A percentile compares a stretch with the other conserved stretches of the same genome.
Conservation (phyloP, 1,140 invertebrate species). For the Drosophila ogumai region DNA sequence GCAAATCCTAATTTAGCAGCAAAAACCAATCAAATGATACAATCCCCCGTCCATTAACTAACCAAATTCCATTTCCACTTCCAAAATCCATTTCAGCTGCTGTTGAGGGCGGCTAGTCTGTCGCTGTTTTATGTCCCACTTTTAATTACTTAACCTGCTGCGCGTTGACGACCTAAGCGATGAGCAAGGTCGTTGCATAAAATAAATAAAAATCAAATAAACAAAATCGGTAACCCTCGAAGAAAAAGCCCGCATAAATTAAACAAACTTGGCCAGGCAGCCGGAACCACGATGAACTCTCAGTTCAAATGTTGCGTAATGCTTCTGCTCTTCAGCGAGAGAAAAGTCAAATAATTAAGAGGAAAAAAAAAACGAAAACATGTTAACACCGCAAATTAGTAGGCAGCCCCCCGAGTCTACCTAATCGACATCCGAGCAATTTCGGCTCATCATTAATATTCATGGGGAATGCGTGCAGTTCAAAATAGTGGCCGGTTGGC, state of each 20-base stretch:
- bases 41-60: constrained; percentile 46
- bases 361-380: constrained; percentile 13
- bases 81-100: constrained; percentile 19
- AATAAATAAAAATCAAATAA: constrained; percentile 80
- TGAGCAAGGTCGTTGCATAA: constrained; percentile 80
- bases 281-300: constrained; percentile 66
- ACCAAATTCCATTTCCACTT: constrained; percentile 29
- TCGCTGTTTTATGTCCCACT: constrained; percentile 21
- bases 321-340: constrained; percentile 6
- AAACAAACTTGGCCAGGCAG: constrained; percentile 50
- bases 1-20: constrained; percentile 38
- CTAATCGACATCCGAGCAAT: constrained; percentile 54
- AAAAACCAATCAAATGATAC: constrained; percentile 42
- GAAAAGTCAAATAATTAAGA: constrained; percentile 52
- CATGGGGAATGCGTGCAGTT: constrained; percentile 50
- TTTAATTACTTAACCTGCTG: constrained; percentile 59
- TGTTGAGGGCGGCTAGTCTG: constrained; percentile 50
- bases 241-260: constrained; percentile 60
- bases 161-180: constrained; percentile 58
- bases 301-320: constrained; percentile 23
- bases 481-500: constrained; percentile 10
- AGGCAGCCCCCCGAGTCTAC: constrained; percentile 10
- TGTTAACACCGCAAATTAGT: constrained; percentile 52
- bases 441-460: constrained; percentile 50
- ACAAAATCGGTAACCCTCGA: constrained; percentile 49